Conservation (phyloP, 2,113 vertebrate species). For the Scalopus aquaticus region DNA sequence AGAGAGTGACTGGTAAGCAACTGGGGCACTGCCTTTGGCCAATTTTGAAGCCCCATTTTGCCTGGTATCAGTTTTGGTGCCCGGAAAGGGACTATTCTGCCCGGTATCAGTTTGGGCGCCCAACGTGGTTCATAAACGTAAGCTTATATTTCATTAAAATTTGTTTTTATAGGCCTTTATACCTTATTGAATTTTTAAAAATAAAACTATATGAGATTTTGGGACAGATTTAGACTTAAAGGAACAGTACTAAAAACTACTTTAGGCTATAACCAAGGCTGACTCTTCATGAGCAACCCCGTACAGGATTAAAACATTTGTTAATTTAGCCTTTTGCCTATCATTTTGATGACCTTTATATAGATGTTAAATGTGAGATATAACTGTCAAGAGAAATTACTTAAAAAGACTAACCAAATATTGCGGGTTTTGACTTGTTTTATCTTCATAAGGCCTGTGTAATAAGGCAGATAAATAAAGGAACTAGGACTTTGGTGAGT, state of each 20-base stretch:
- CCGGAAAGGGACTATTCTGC: too few relatives aligned
- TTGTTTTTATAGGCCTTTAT: neutral
- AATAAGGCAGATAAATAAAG: constrained; percentile 32
- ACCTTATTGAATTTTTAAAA: neutral
- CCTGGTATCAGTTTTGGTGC: too few relatives aligned
- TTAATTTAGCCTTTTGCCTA: neutral
- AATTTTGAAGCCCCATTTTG: too few relatives aligned
- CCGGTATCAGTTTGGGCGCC: too few relatives aligned
- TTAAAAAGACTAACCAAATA: constrained; percentile 46
- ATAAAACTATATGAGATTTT: constrained; percentile 25
- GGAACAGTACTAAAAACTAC: neutral
- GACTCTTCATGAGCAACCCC: neutral
- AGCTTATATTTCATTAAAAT: constrained; percentile 10
- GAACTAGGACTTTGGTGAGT: constrained; percentile 53
- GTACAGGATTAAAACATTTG: neutral
- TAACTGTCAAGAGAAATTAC: constrained; percentile 42
- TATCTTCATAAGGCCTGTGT: neutral
- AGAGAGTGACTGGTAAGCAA: too few relatives aligned
- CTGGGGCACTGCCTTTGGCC: too few relatives aligned
- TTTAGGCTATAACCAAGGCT: neutral
- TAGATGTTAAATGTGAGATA: constrained; percentile 5
- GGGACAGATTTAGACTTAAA: constrained; percentile 25
- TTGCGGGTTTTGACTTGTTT: constrained; percentile 52
- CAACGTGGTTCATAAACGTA: neutral
- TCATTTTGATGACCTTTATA: constrained; percentile 23